A percentile compares a stretch with the other conserved stretches of the same genome.
phyloP scores from a whole-genome alignment of 1,140 invertebrate genomes.

The Mactra quadrangularis region DNA sequence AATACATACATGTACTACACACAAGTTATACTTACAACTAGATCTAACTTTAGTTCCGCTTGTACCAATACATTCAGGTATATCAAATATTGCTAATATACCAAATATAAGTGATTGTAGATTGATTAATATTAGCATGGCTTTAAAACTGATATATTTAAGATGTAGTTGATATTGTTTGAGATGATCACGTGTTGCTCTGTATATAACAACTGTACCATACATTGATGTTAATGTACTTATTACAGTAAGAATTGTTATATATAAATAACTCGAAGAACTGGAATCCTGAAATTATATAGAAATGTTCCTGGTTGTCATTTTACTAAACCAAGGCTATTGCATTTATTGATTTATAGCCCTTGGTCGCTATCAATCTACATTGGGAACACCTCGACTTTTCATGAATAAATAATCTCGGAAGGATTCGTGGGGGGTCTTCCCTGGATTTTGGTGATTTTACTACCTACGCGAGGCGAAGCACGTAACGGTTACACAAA shows the following conservation, averaged over 20 bases:
- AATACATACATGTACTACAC: too few species aligned
- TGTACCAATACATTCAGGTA: slow-evolving; percentile 26
- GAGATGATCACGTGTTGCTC: slow-evolving; percentile 18
- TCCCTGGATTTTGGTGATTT: too few species aligned
- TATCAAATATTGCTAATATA: slow-evolving; percentile 16
- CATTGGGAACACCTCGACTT: neutral
- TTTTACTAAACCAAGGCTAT: neutral
- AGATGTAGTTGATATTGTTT: neutral
- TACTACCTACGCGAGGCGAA: too few species aligned
- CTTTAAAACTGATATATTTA: slow-evolving; percentile 25
- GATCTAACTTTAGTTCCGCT: slow-evolving; percentile 35
- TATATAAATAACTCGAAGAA: slow-evolving; percentile 17
- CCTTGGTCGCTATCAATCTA: neutral
- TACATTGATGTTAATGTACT: slow-evolving; percentile 43
- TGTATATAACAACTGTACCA: slow-evolving; percentile 20
- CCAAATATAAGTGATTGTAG: slow-evolving; percentile 26
- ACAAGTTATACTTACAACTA: slow-evolving; percentile 30
- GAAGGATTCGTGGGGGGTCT: too few species aligned
- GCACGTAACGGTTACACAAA: too few species aligned
- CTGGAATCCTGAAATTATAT: neutral
- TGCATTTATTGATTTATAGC: neutral
- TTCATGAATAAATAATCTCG: too few species aligned
- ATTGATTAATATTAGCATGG: slow-evolving; percentile 12
- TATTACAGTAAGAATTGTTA: slow-evolving; percentile 35
- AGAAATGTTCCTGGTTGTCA: neutral